Evolutionary conservation across 2,888 invertebrate species (phyloP).

Genomic region (Mycalesis mineus): DNA sequence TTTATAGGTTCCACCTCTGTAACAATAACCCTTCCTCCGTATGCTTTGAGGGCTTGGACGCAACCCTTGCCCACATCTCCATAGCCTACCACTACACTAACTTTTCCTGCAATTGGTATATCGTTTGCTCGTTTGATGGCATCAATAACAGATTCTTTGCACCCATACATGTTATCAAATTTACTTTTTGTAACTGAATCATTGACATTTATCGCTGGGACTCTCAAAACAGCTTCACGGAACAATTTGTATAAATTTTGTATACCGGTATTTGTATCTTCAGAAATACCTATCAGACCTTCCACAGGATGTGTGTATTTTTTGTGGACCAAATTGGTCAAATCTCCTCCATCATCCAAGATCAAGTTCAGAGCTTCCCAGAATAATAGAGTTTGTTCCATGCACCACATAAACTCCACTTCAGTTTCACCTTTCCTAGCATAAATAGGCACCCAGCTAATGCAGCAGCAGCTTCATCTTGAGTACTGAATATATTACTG

Average conservation of each 20-base stretch:
- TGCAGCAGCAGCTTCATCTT: too few relatives aligned
- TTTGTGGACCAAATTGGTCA: conserved; percentile 96
- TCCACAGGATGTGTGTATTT: conserved; percentile 92
- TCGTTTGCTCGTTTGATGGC: conserved; percentile 99
- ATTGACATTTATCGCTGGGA: conserved; percentile 99
- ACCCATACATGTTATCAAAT: conserved; percentile 99
- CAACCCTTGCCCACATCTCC: conserved; percentile 99
- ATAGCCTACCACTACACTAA: conserved; percentile 98
- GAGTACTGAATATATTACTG: too few relatives aligned
- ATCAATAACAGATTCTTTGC: conserved; percentile 97
- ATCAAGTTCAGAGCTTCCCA: conserved; percentile 97
- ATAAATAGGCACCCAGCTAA: too few relatives aligned
- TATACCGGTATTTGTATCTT: conserved; percentile 99
- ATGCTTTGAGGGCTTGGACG: conserved; percentile 95
- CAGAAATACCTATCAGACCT: conserved; percentile 92
- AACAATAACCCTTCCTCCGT: conserved; percentile 96
- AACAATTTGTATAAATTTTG: conserved; percentile 98
- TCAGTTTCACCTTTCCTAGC: too few relatives aligned
- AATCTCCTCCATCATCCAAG: conserved; percentile 98
- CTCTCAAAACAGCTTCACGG: conserved; percentile 89
- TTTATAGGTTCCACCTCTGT: conserved; percentile 99
- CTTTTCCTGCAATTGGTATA: conserved; percentile 99
- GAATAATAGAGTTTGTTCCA: conserved; percentile 91
- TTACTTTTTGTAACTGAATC: conserved; percentile 99
- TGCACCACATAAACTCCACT: too few relatives aligned